phyloP scores from a whole-genome alignment of 2,797 vertebrate species.

The Trichosurus vulpecula region DNA sequence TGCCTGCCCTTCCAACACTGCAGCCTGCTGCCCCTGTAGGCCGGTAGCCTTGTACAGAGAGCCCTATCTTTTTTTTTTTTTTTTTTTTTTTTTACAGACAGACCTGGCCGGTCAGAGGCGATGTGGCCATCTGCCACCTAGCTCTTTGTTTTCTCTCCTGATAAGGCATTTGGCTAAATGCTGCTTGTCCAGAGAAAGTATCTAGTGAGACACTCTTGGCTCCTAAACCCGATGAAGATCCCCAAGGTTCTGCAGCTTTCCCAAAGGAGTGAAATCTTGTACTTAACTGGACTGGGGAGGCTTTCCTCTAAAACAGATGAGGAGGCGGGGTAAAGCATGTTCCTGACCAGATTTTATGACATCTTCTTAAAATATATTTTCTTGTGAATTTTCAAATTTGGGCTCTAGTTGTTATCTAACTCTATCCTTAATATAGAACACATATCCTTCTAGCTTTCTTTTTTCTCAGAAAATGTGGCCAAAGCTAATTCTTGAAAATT shows the following conservation, averaged over 20 bases:
- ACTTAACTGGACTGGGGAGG: slow-evolving; percentile 43
- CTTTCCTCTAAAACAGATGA: slow-evolving; percentile 41
- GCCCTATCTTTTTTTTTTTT: slow-evolving; percentile 39
- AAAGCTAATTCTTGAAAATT: slow-evolving; percentile 50
- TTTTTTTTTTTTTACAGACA: no score
- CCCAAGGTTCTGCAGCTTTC: slow-evolving; percentile 31
- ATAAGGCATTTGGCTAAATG: neutral
- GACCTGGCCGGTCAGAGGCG: neutral
- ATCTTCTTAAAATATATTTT: slow-evolving; percentile 47
- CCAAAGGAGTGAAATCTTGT: slow-evolving; percentile 51
- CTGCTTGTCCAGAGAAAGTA: slow-evolving; percentile 54
- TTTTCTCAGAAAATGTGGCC: slow-evolving; percentile 1
- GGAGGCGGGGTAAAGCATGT: slow-evolving; percentile 13
- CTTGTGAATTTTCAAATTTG: slow-evolving; percentile 42
- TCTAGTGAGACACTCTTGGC: slow-evolving; percentile 46
- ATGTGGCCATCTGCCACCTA: neutral
- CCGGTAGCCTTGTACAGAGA: slow-evolving; percentile 29
- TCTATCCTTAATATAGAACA: neutral
- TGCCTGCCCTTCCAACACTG: slow-evolving; percentile 22
- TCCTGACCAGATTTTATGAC: slow-evolving; percentile 52
- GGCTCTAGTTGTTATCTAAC: slow-evolving; percentile 20
- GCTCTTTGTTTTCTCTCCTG: neutral
- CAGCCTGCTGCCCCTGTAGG: slow-evolving; percentile 36
- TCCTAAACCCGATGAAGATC: slow-evolving; percentile 41
- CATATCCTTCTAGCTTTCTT: slow-evolving; percentile 18